Evolutionary conservation across 2,797 vertebrate genomes (phyloP).

Genomic region (Heterohyrax brucei): DNA sequence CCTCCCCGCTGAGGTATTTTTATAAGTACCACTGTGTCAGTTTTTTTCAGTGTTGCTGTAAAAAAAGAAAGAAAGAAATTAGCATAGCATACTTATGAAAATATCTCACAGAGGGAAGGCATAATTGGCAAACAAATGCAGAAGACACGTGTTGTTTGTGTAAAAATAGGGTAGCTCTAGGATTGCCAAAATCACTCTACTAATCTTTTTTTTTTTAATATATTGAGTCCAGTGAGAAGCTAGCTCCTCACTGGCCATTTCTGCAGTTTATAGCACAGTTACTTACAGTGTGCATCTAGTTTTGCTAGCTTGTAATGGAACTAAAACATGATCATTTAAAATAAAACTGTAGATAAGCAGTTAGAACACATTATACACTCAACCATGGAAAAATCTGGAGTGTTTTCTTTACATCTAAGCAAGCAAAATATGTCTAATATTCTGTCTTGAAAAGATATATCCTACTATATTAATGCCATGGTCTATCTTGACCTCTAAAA

Average conservation of each 20-base stretch:
- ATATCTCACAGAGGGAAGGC: too few relatives aligned
- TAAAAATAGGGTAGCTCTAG: background rate
- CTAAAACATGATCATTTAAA: background rate
- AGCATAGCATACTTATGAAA: too few relatives aligned
- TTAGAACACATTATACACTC: background rate
- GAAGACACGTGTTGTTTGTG: too few relatives aligned
- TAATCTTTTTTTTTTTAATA: background rate
- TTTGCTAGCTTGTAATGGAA: background rate
- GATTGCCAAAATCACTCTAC: background rate
- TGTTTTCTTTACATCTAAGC: background rate
- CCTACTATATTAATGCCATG: fast-evolving
- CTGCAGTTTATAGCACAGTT: background rate
- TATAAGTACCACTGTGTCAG: too few relatives aligned
- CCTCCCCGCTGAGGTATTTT: too few relatives aligned
- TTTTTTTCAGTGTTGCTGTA: too few relatives aligned
- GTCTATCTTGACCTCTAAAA: background rate
- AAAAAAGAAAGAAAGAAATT: too few relatives aligned
- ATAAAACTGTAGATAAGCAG: background rate
- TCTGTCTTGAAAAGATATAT: background rate
- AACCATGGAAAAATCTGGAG: background rate
- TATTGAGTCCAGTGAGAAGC: background rate
- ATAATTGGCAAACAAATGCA: too few relatives aligned
- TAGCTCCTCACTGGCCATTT: background rate
- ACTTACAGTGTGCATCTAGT: background rate
- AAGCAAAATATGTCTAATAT: background rate